phyloP scores from a whole-genome alignment of 2,888 invertebrate genomes.

The Monoplex corrugatus region DNA sequence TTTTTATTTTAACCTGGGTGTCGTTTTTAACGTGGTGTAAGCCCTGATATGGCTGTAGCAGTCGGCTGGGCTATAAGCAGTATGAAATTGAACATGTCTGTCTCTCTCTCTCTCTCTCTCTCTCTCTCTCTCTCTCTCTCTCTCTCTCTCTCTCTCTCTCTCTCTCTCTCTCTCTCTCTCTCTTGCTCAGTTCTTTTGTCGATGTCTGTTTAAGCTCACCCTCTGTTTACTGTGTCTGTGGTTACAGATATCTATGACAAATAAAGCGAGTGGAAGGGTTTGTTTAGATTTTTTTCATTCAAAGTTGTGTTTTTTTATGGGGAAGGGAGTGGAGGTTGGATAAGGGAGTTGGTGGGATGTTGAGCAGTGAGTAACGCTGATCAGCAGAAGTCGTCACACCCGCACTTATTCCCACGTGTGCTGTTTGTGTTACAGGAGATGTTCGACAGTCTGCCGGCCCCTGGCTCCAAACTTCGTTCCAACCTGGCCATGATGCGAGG shows the following conservation, averaged over 20 bases:
- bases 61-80: too few species aligned
- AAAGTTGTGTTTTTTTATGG: background rate
- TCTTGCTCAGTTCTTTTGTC: background rate
- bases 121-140: background rate
- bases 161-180: background rate
- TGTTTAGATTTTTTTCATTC: background rate
- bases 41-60: too few species aligned
- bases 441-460: slow-evolving; percentile 53
- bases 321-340: too few species aligned
- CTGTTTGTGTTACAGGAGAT: slow-evolving; percentile 14
- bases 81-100: too few species aligned
- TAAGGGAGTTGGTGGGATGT: too few species aligned
- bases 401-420: slow-evolving; percentile 17
- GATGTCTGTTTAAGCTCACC: background rate
- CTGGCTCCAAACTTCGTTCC: slow-evolving; percentile 45
- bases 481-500: slow-evolving; percentile 32
- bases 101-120: background rate
- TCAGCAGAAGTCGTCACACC: too few species aligned
- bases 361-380: too few species aligned
- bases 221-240: background rate
- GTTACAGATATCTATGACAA: background rate
- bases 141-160: slow-evolving; percentile 27
- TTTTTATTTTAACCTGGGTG: too few species aligned
- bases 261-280: background rate
- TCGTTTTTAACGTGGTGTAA: too few species aligned